A percentile compares a stretch with the other conserved stretches of the same genome.
phyloP scores from a whole-genome alignment of 30 jellyfish, hydroid and myxozoan species.

The Phacellophora camtschatica region DNA sequence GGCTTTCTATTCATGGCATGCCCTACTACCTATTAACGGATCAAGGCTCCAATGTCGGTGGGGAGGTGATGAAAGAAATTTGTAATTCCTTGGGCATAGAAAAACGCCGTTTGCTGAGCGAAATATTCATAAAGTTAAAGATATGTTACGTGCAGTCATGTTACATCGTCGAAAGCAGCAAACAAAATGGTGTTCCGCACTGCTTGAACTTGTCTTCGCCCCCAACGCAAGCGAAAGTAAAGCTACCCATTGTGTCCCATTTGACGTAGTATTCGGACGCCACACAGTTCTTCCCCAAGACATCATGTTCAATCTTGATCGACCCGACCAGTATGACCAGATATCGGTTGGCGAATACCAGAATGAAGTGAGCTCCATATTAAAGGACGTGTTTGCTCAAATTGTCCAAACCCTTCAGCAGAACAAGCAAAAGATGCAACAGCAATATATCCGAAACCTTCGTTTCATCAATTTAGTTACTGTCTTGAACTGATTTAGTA shows the following conservation, averaged over 20 bases:
- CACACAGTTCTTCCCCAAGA: conserved; percentile 45
- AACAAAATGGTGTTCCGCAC: conserved; percentile 30
- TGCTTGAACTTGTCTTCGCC: conserved; percentile 37
- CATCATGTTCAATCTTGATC: conserved; percentile 7
- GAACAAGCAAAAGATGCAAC: conserved; percentile 27
- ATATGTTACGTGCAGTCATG: conserved; percentile 38
- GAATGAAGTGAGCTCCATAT: background rate
- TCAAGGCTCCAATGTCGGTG: conserved; percentile 45
- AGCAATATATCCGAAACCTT: conserved; percentile 38
- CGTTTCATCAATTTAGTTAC: conserved; percentile 44
- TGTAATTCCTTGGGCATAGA: background rate
- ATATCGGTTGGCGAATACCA: background rate
- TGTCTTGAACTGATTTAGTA: no score
- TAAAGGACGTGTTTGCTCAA: background rate
- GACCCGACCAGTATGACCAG: background rate
- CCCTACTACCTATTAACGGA: conserved; percentile 38
- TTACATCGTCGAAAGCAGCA: conserved; percentile 33
- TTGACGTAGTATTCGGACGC: conserved; percentile 42
- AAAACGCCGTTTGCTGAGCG: conserved; percentile 32
- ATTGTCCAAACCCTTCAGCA: conserved; percentile 1
- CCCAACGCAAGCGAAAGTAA: conserved; percentile 39
- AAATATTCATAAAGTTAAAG: conserved; percentile 10
- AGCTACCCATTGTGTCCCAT: conserved; percentile 52
- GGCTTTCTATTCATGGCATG: conserved; percentile 20
- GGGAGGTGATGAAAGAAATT: background rate